Evolutionary conservation across 2,113 vertebrate species (phyloP).

Genomic region (Onychorhynchus coronatus): DNA sequence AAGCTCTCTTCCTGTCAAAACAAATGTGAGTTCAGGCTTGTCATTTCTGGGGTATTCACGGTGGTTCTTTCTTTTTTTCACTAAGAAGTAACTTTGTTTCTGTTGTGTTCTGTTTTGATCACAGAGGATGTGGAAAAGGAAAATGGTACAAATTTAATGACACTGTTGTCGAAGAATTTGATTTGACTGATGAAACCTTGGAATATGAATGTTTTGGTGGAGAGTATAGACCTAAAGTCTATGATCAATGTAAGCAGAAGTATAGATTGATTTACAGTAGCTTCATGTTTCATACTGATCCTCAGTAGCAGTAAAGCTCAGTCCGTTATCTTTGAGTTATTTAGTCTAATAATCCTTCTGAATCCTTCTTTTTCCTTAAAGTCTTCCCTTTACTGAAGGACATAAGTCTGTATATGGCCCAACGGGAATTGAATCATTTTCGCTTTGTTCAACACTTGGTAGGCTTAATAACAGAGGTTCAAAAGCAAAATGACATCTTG

Average conservation of each 20-base stretch:
- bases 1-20: background rate
- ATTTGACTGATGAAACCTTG: constrained; percentile 93
- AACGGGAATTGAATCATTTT: background rate
- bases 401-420: background rate
- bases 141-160: constrained; percentile 99
- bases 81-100: background rate
- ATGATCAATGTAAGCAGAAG: constrained; percentile 91
- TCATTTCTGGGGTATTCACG: background rate
- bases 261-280: background rate
- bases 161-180: constrained; percentile 95
- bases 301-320: background rate
- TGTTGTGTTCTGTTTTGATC: constrained; percentile 3
- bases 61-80: background rate
- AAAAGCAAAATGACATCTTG: background rate
- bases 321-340: background rate
- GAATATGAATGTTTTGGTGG: constrained; percentile 99
- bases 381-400: background rate
- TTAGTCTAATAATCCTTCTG: background rate
- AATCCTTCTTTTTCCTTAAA: background rate
- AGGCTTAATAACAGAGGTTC: background rate
- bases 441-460: background rate
- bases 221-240: constrained; percentile 97
- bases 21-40: background rate
- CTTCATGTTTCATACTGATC: background rate
- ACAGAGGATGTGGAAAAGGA: constrained; percentile 87